Conservation (phyloP, 2,888 invertebrate genomes). For the Steinernema scapterisci region DNA sequence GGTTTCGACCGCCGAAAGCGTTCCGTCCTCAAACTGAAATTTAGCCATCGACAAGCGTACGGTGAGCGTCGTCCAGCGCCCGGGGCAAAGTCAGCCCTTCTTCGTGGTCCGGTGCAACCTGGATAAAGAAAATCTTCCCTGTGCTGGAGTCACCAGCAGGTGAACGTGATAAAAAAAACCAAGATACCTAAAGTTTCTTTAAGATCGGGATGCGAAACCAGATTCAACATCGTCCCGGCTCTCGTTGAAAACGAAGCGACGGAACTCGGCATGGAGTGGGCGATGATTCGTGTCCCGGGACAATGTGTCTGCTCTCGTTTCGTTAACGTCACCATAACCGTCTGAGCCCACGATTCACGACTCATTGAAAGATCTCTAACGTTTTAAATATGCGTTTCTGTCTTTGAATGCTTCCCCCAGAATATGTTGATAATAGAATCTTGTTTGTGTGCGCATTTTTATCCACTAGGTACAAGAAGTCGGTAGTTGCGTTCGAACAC, state of each 20-base stretch:
- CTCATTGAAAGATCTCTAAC: no score
- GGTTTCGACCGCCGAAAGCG: neutral
- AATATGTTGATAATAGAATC: no score
- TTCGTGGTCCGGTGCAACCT: slow-evolving; percentile 38
- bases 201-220: slow-evolving; percentile 41
- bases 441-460: no score
- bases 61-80: neutral
- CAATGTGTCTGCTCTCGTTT: slow-evolving; percentile 37
- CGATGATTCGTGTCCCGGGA: slow-evolving; percentile 38
- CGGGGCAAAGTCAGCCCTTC: slow-evolving; percentile 34
- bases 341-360: neutral
- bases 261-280: slow-evolving; percentile 34
- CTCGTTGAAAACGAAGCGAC: slow-evolving; percentile 25
- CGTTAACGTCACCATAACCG: neutral
- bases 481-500: no score
- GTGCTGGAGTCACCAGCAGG: slow-evolving; percentile 34
- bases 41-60: slow-evolving; percentile 18
- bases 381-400: no score
- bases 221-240: slow-evolving; percentile 39
- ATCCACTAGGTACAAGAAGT: no score
- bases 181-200: neutral
- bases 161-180: neutral
- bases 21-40: neutral
- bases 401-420: no score
- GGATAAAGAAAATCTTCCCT: slow-evolving; percentile 33